Evolutionary conservation across 2,888 invertebrate genomes (phyloP).

Genomic region (Dione juno): DNA sequence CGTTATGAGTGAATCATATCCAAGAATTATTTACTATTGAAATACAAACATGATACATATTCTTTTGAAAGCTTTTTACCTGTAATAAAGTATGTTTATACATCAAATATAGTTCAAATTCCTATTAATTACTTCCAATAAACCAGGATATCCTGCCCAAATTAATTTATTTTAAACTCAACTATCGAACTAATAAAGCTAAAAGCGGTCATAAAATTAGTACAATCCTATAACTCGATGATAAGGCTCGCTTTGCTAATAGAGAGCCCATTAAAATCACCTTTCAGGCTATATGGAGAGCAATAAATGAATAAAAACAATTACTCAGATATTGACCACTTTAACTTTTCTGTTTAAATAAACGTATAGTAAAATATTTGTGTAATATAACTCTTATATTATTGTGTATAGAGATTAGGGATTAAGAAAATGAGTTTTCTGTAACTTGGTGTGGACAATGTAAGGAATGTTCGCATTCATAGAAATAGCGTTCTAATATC

Average conservation of each 20-base stretch:
- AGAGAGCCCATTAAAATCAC: constrained; percentile 69
- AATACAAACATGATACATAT: neutral
- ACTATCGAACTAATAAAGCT: constrained; percentile 63
- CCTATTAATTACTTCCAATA: constrained; percentile 26
- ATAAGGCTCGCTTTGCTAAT: constrained; percentile 65
- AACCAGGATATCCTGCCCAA: constrained; percentile 38
- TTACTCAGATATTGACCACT: constrained; percentile 57
- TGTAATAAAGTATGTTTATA: neutral
- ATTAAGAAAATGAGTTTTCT: neutral
- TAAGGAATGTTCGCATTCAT: constrained; percentile 1
- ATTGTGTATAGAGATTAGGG: constrained; percentile 43
- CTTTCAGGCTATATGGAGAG: constrained; percentile 64
- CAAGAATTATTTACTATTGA: neutral
- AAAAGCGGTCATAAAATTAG: constrained; percentile 72
- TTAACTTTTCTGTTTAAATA: constrained; percentile 39
- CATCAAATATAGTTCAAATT: constrained; percentile 17
- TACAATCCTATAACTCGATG: constrained; percentile 65
- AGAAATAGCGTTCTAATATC: neutral
- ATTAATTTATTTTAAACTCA: constrained; percentile 37
- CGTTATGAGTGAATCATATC: too few relatives aligned
- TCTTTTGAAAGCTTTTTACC: neutral
- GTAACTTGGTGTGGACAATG: neutral
- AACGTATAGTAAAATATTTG: neutral
- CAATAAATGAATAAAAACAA: constrained; percentile 81
- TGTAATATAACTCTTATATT: constrained; percentile 12